Percentiles rank a stretch among this genome's conserved stretches.
Evolutionary conservation across 2,888 invertebrate species (phyloP).

Genomic region (Erebia epiphron): DNA sequence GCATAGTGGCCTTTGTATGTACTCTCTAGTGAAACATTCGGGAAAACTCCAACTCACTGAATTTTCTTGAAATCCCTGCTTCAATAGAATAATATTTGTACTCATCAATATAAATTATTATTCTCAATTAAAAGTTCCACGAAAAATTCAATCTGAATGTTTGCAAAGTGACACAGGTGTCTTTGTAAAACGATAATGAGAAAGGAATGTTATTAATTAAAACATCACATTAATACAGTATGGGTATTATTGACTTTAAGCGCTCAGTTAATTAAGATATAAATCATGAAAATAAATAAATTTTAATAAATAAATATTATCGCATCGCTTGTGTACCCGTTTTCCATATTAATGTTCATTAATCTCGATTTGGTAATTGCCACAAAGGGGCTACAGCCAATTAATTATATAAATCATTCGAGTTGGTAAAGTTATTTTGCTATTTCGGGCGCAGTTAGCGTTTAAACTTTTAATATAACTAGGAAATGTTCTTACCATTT

Average conservation of each 20-base stretch:
- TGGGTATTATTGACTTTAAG: slow-evolving; percentile 21
- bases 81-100: neutral
- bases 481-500: too few species aligned
- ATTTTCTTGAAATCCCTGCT: neutral
- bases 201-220: slow-evolving; percentile 14
- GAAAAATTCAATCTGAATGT: neutral
- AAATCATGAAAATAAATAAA: slow-evolving; percentile 20
- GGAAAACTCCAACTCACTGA: too few species aligned
- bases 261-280: slow-evolving; percentile 19
- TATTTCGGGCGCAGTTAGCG: neutral
- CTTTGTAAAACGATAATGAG: slow-evolving; percentile 10
- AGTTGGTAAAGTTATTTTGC: slow-evolving; percentile 1
- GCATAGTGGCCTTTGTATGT: too few species aligned
- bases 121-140: neutral
- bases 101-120: neutral
- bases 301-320: slow-evolving; percentile 24
- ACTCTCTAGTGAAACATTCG: too few species aligned
- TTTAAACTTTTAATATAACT: too few species aligned
- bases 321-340: slow-evolving; percentile 16
- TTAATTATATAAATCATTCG: slow-evolving; percentile 28
- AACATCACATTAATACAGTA: slow-evolving; percentile 3
- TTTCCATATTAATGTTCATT: slow-evolving; percentile 40
- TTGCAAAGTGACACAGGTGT: slow-evolving; percentile 3
- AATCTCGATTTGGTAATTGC: slow-evolving; percentile 40
- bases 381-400: slow-evolving; percentile 26